Evolutionary conservation across 1,140 invertebrate species (phyloP), one percentile per base, ranked within the genome.

Genomic region (Matsumurasca onukii): DNA sequence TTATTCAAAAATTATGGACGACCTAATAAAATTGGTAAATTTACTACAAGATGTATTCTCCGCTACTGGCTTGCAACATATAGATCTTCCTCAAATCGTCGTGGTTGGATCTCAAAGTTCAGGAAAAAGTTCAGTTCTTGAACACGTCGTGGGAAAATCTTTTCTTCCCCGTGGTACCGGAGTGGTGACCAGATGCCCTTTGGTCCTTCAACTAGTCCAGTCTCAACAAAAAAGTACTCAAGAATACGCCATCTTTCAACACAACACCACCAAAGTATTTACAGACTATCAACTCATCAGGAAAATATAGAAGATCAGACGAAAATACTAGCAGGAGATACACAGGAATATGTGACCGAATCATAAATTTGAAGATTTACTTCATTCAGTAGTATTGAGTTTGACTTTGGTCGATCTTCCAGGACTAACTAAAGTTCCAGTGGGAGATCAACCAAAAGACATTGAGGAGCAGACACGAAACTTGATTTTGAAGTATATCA

Each of bases 241-340:
- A 79, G 88, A 89, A 78, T 89, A 86, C 83, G 90, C 85, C 17
- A 88, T 90, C 74, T 91, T 91, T 80, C 75, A 89, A 1, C 89
- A 91, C 78, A 82, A 82, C 71, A 88, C 88, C 75, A 86, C 87
- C 1, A 84, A 85, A 72, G 86, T 86, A 66, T 90, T 86, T 76
- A 79, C 78, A 1, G 86, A 90, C 77, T 91, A 91, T 80, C 83
- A 86, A 73, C 77, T 82, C 69, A 87, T 91, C 3, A 80, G 88
- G 1, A 85, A 74, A 90, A 91, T 78, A 92, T 91, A 74, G 89
- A 90, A 77, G 85, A 82, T 64, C 89, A 90, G 76, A 91, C 89
- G 2, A 87, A 90, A 70, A 76, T 87, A 55, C 78, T 84, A 3
- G 91, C 90, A 15, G 89, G 89, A 3, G 75, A 75, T 15, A n/a